These are phyloP conservation scores for Seira sanloemensis DNA, from an alignment of 2,888 invertebrate genomes.

Conservation along the genomic window DNA sequence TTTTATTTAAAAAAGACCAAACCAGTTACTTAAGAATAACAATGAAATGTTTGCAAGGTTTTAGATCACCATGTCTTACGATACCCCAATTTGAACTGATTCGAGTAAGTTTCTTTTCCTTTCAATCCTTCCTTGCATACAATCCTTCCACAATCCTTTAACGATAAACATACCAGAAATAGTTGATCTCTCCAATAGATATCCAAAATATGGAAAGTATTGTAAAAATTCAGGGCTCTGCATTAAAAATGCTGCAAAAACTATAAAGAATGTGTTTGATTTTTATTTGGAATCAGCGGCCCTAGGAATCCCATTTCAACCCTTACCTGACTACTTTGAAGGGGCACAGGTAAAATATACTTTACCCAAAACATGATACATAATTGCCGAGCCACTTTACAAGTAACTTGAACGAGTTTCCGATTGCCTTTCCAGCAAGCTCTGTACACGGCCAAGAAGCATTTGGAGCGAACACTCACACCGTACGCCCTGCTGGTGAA, in stretches of 20 bases:
- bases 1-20: too few species aligned
- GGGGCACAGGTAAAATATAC: constrained; percentile 73
- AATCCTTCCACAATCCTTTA: neutral
- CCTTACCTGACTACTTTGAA: constrained; percentile 76
- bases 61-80: too few species aligned
- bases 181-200: neutral
- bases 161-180: neutral
- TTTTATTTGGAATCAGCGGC: constrained; percentile 73
- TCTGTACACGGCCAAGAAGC: constrained; percentile 75
- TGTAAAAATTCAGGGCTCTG: too few species aligned
- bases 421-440: constrained; percentile 70
- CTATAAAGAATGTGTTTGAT: neutral
- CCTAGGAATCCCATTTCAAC: constrained; percentile 75
- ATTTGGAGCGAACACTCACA: constrained; percentile 76
- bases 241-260: neutral
- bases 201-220: too few species aligned
- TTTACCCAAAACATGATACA: neutral
- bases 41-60: too few species aligned
- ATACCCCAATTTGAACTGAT: too few species aligned
- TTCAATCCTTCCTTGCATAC: too few species aligned
- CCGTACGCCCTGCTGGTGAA: constrained; percentile 77
- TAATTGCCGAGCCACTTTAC: too few species aligned
- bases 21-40: too few species aligned
- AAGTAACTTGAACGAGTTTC: neutral
- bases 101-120: too few species aligned